These are phyloP conservation scores for Meloidogyne exigua DNA, from an alignment of 1,140 invertebrate genomes.

Conservation along the genomic window DNA sequence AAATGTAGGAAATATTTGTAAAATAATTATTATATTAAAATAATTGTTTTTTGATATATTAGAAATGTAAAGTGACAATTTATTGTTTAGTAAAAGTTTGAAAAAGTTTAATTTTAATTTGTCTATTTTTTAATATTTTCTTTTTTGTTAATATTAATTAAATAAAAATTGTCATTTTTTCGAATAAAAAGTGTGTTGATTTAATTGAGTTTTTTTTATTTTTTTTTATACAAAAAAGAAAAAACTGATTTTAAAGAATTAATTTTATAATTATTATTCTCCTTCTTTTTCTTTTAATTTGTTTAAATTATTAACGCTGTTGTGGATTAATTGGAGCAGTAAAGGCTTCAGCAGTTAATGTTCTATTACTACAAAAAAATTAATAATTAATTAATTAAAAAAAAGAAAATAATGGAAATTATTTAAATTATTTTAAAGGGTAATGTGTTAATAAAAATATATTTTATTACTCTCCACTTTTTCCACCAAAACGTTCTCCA, in stretches of 20 bases:
- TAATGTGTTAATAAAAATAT: conserved; percentile 92
- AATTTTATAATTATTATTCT: conserved; percentile 3
- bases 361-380: conserved; percentile 54
- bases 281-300: neutral
- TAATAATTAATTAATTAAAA: conserved; percentile 18
- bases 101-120: no score
- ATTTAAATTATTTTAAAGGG: conserved; percentile 88
- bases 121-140: no score
- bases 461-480: conserved; percentile 82
- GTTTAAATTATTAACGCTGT: conserved; percentile 45
- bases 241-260: neutral
- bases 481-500: conserved; percentile 76
- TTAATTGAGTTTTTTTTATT: no score
- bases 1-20: neutral
- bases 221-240: no score
- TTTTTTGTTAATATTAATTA: no score
- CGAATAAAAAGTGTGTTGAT: no score
- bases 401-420: conserved; percentile 51
- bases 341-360: conserved; percentile 60
- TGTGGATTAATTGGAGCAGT: conserved; percentile 59
- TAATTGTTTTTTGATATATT: no score
- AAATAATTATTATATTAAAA: no score
- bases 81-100: no score
- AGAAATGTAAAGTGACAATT: no score
- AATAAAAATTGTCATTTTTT: no score